A percentile compares a stretch with the other conserved stretches of the same genome.
phyloP scores from a whole-genome alignment of 2,888 invertebrate genomes.

The Frankliniella intonsa region DNA sequence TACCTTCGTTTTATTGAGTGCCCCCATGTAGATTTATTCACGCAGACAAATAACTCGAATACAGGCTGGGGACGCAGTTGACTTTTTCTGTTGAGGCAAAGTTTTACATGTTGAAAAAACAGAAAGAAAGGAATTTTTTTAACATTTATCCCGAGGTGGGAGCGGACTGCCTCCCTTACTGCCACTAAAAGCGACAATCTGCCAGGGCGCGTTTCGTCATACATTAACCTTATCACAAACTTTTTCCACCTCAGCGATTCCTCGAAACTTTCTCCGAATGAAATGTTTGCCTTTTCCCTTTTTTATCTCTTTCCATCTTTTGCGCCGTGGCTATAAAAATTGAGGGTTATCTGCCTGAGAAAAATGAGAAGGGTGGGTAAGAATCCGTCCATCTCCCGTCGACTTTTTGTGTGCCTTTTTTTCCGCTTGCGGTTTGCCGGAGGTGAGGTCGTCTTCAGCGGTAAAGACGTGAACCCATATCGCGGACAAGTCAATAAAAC shows the following conservation, averaged over 20 bases:
- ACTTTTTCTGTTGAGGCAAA: background rate
- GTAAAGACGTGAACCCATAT: background rate
- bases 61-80: background rate
- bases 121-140: background rate
- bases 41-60: slow-evolving; percentile 8
- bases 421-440: background rate
- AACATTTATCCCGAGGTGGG: background rate
- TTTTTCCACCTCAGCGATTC: slow-evolving; percentile 8
- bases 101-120: background rate
- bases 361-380: background rate
- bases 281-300: slow-evolving; percentile 20
- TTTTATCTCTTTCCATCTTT: background rate
- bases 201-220: background rate
- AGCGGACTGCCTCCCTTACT: background rate
- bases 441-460: background rate
- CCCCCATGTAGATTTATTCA: slow-evolving; percentile 7
- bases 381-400: background rate
- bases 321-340: background rate
- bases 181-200: background rate
- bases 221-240: slow-evolving; percentile 2
- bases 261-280: slow-evolving; percentile 14
- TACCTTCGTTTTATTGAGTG: slow-evolving; percentile 21
- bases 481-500: slow-evolving; percentile 20
- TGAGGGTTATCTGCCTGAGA: slow-evolving; percentile 1
- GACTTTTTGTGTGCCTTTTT: background rate